These are phyloP conservation scores for Cryptocephalus moraei DNA, from an alignment of 2,888 invertebrate genomes.

Conservation along the genomic window DNA sequence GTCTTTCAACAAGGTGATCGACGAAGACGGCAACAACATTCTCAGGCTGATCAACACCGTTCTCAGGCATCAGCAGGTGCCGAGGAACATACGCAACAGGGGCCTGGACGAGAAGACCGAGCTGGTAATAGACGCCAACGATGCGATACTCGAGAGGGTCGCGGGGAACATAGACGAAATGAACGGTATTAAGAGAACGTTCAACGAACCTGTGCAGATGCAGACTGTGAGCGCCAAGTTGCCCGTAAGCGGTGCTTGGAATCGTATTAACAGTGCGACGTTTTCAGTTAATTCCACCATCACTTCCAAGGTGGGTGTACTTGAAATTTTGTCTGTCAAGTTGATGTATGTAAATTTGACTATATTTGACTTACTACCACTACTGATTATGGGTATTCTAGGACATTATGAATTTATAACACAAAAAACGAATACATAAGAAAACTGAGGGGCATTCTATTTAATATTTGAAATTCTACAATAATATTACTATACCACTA, in stretches of 20 bases:
- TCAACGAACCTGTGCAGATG: conserved; percentile 42
- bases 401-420: too few species aligned
- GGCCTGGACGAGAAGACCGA: conserved; percentile 62
- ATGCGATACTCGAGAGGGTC: conserved; percentile 62
- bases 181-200: conserved; percentile 47
- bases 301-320: conserved; percentile 10
- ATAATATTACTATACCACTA: too few species aligned
- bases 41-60: conserved; percentile 48
- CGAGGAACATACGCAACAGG: conserved; percentile 45
- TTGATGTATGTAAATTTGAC: conserved; percentile 3
- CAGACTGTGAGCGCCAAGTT: conserved; percentile 35
- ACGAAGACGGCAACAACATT: conserved; percentile 53
- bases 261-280: conserved; percentile 33
- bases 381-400: too few species aligned
- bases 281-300: conserved; percentile 23
- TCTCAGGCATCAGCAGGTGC: conserved; percentile 45
- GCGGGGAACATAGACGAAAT: conserved; percentile 63
- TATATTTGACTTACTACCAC: conserved; percentile 1
- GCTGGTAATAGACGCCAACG: conserved; percentile 71
- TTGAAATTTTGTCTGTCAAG: conserved; percentile 8
- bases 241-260: conserved; percentile 52
- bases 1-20: conserved; percentile 57
- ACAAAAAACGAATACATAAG: too few species aligned
- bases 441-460: too few species aligned
- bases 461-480: too few species aligned